A percentile compares a stretch with the other conserved stretches of the same genome.
Evolutionary conservation across 2,888 invertebrate genomes (phyloP).

Genomic region (Sminthurides aquaticus): DNA sequence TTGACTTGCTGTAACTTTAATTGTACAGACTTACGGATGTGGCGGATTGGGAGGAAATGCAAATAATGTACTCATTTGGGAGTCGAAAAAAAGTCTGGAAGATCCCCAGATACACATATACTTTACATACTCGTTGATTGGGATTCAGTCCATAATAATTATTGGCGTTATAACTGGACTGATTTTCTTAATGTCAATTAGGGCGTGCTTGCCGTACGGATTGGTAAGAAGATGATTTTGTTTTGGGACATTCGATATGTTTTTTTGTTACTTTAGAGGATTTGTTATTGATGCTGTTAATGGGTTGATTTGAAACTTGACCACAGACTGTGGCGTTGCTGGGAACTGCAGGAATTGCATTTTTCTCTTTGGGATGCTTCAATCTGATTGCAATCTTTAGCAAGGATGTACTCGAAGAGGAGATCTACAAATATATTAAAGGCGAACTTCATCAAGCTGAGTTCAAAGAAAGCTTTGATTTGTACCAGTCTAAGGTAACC

Average conservation of each 20-base stretch:
- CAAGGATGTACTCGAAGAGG: neutral
- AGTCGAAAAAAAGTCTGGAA: neutral
- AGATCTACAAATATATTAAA: neutral
- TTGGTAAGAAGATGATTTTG: neutral
- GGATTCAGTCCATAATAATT: neutral
- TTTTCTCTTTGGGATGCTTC: no score
- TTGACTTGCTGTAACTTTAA: neutral
- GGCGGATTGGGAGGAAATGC: constrained; percentile 4
- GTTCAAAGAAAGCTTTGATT: neutral
- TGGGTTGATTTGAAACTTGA: no score
- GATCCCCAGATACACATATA: neutral
- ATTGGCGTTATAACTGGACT: neutral
- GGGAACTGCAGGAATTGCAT: no score
- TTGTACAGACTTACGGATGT: neutral
- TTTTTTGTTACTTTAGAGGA: no score
- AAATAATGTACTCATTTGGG: neutral
- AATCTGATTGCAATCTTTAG: no score
- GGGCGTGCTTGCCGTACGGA: neutral
- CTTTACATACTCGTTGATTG: neutral
- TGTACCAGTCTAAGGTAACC: no score
- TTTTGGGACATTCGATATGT: no score
- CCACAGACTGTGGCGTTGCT: no score
- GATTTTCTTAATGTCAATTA: neutral
- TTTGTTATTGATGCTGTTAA: no score
- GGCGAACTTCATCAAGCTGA: neutral